These are phyloP conservation scores for Stegastes partitus DNA, from an alignment of 2,113 vertebrate species.

Conservation along the genomic window DNA sequence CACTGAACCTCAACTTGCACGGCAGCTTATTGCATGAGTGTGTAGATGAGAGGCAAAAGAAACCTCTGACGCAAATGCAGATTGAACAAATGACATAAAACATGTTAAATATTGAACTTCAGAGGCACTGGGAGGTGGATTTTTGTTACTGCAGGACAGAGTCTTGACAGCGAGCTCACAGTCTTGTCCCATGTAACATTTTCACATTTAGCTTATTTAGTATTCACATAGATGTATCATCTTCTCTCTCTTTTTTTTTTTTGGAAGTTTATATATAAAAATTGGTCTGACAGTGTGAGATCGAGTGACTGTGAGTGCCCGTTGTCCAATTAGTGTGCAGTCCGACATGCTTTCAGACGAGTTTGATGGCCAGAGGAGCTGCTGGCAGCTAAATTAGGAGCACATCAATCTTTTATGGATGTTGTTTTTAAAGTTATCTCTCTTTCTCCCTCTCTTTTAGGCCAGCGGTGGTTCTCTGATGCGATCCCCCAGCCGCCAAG, in stretches of 20 bases:
- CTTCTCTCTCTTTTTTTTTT: not conserved
- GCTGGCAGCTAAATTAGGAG: slow-evolving; percentile 31
- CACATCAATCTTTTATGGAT: slow-evolving; percentile 45
- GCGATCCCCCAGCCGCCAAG: no score
- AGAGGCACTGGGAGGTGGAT: not conserved
- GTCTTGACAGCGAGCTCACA: not conserved
- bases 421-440: slow-evolving; percentile 26
- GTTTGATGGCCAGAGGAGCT: slow-evolving; percentile 19
- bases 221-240: not conserved
- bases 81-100: no score
- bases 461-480: not conserved
- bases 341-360: slow-evolving; percentile 3
- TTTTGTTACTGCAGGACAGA: not conserved
- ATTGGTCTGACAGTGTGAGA: not conserved
- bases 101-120: no score
- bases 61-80: no score
- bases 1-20: no score
- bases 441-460: not conserved
- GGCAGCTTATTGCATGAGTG: no score
- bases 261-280: not conserved
- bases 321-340: slow-evolving; percentile 15
- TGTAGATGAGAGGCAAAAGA: no score
- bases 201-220: not conserved
- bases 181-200: not conserved
- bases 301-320: not conserved